Conservation (phyloP, 2,888 invertebrate species). For the Himalopsyche tibetana region DNA sequence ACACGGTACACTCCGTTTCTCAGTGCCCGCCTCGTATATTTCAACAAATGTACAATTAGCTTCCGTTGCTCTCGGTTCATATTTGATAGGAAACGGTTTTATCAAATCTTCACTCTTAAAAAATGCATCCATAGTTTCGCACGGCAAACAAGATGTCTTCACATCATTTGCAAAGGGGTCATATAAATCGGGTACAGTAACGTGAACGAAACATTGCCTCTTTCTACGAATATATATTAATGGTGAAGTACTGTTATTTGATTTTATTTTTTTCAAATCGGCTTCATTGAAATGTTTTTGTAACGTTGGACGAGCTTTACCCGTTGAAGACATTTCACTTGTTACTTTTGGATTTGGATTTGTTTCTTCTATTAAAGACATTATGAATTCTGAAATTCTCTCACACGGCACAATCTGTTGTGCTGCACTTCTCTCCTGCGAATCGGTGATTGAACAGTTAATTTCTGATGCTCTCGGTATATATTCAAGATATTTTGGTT, state of each 20-base stretch:
- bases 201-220: background rate
- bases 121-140: constrained; percentile 8
- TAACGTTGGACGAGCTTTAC: background rate
- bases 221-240: background rate
- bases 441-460: background rate
- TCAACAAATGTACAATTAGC: background rate
- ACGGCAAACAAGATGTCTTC: background rate
- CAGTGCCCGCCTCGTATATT: background rate
- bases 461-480: constrained; percentile 7
- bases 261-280: background rate
- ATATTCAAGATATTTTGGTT: background rate
- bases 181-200: constrained; percentile 28
- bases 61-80: constrained; percentile 6
- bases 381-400: constrained; percentile 5
- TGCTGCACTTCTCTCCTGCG: background rate
- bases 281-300: background rate
- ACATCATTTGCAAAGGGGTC: background rate
- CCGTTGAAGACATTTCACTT: background rate
- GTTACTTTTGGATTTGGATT: background rate
- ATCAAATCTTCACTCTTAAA: constrained; percentile 3
- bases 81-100: background rate
- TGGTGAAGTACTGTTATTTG: background rate
- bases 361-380: background rate
- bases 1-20: constrained; percentile 1
- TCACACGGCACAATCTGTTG: background rate